Base-by-base conservation (phyloP, 2,113 vertebrate species). In the Microcebus ravelobensis region DNA sequence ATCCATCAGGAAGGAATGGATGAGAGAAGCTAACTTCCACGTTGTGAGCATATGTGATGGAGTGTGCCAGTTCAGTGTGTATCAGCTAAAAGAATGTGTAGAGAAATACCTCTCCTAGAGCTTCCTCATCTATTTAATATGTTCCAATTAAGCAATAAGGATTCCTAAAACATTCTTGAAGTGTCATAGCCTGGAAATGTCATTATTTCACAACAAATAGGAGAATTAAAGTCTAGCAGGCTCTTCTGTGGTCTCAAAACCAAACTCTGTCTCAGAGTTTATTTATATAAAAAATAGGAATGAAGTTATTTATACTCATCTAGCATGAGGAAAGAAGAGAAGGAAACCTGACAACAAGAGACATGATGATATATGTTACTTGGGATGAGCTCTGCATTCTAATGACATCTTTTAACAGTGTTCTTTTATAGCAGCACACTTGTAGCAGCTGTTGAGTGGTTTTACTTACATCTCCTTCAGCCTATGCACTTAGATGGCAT, bases 361-460 rank as follows among this genome's bases (percentile, higher is more conserved):
- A 88, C 34, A 3, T 39, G 50, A 42, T 74, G 57, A 39, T 68
- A 39, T 59, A 36, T 42, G 61, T 57, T 36, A 20, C 42, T 68
- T 34, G 23, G 79, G 86, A 96, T 25, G 87, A 57, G 10, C 57
- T 70, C 83, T 90, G 48, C 25, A 76, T 92, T 93, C 79, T 94
- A 91, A 97, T 42, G 67, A 76, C n/a, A 48, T 87, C 50, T 91
- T 92, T 63, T 73, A 93, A 57, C 21, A 23, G 29, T 31, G 52
- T 1, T 83, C 85, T 96, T 96, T 96, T 76, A 92, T 61, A 96
- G 89, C 74, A 84, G 65, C 82, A 93, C 80, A 96, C 36, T 96
- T 90, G 91, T 57, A 52, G 52, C 95, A 97, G 91, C 96, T 98
- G 95, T 74, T 87, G 79, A 85, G 45, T 90, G 82, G 88, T 87